Evolutionary conservation across 2,797 vertebrate species (phyloP).

Genomic region (Okamejei kenojei): DNA sequence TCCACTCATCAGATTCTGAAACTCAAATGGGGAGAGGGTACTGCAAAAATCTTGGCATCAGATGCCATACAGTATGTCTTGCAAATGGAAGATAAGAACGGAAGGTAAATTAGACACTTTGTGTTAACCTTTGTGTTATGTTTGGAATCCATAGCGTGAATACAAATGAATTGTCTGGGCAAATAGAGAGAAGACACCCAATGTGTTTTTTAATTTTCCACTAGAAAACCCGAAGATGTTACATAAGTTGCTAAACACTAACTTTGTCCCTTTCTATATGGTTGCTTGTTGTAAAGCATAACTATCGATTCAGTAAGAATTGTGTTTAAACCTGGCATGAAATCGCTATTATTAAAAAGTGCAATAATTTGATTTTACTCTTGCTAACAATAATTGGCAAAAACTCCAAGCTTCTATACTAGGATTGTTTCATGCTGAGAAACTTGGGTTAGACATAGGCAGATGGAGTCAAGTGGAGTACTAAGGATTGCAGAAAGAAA

Average conservation of each 20-base stretch:
- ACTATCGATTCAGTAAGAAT: neutral
- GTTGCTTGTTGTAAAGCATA: neutral
- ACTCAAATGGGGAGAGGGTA: conserved; percentile 94
- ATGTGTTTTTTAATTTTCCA: neutral
- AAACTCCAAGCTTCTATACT: too few relatives aligned
- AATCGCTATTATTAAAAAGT: too few relatives aligned
- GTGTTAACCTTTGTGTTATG: conserved; percentile 39
- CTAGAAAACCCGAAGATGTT: neutral
- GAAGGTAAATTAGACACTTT: conserved; percentile 64
- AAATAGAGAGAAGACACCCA: neutral
- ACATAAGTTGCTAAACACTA: neutral
- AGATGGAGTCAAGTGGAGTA: neutral
- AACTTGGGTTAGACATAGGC: too few relatives aligned
- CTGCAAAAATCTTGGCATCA: conserved; percentile 65
- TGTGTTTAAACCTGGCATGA: neutral
- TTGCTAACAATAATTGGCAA: too few relatives aligned
- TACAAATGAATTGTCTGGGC: neutral
- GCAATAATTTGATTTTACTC: too few relatives aligned
- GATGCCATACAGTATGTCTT: conserved; percentile 90
- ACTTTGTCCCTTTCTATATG: neutral
- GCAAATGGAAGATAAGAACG: conserved; percentile 87
- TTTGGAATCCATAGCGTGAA: neutral
- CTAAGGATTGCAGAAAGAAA: neutral
- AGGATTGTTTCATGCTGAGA: too few relatives aligned
- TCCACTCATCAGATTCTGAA: conserved; percentile 94